phyloP scores from a whole-genome alignment of 2,113 vertebrate genomes.

The Notechis scutatus region DNA sequence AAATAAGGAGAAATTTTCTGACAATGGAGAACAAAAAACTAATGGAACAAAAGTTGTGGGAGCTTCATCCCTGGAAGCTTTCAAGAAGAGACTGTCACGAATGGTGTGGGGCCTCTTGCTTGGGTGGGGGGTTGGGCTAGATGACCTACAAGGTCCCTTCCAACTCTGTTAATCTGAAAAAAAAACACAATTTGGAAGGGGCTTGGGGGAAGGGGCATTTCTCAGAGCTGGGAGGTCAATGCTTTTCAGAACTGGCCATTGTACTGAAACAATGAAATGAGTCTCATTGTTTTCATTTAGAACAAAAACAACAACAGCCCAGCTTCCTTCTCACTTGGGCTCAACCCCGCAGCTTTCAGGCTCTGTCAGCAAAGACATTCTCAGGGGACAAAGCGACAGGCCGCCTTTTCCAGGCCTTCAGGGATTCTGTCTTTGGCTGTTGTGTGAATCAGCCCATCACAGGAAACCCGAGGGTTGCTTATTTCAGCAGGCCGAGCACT shows the following conservation, averaged over 20 bases:
- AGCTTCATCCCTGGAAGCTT: no score
- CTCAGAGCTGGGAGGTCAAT: neutral
- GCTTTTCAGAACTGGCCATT: neutral
- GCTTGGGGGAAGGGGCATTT: neutral
- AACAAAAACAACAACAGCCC: neutral
- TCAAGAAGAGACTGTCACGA: no score
- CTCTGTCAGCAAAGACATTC: neutral
- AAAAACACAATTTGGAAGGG: neutral
- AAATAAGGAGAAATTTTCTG: no score
- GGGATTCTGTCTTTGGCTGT: neutral
- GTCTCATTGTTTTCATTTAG: neutral
- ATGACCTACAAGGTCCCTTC: neutral
- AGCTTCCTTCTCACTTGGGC: neutral
- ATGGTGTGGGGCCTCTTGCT: no score
- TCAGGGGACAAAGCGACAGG: neutral
- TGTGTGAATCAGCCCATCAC: neutral
- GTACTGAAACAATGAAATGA: neutral
- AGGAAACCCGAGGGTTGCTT: neutral
- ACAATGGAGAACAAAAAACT: no score
- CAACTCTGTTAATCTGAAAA: neutral
- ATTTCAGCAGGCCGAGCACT: neutral
- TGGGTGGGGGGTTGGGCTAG: no score
- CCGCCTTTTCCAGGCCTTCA: neutral
- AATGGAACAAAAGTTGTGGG: no score
- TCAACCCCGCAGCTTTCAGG: neutral